phyloP scores from a whole-genome alignment of 64 coral and sea anemone genomes.

The Montipora sp. region DNA sequence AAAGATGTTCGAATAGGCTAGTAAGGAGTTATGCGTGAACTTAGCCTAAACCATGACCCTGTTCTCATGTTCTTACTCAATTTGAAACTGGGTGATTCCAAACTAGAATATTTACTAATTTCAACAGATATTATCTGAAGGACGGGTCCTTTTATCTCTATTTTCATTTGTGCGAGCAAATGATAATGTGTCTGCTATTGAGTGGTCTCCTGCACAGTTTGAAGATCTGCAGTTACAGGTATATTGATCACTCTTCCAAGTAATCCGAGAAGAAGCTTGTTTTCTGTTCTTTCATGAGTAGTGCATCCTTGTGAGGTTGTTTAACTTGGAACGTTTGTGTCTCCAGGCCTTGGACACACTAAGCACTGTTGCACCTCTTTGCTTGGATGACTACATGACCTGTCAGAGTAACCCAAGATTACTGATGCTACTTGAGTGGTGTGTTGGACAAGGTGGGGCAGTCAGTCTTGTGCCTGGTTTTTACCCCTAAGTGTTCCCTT shows the following conservation, averaged over 20 bases:
- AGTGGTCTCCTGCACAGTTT: conserved; percentile 97
- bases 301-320: too few relatives aligned
- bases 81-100: too few relatives aligned
- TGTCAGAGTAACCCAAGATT: conserved; percentile 96
- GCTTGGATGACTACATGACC: conserved; percentile 98
- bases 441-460: conserved; percentile 87
- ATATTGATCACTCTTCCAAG: too few relatives aligned
- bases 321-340: neutral
- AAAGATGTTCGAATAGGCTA: too few relatives aligned
- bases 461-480: neutral
- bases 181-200: conserved; percentile 65
- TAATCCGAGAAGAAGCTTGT: neutral
- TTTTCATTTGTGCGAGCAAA: conserved; percentile 93
- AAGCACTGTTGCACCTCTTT: conserved; percentile 83
- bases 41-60: too few relatives aligned
- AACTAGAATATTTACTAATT: neutral
- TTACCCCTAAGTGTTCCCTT: neutral
- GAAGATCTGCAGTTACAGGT: conserved; percentile 96
- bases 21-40: too few relatives aligned
- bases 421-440: conserved; percentile 95
- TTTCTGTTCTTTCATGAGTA: neutral
- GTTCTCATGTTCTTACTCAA: too few relatives aligned
- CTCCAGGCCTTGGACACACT: conserved; percentile 77
- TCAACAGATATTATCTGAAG: conserved; percentile 87
- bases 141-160: conserved; percentile 78